Conservation (phyloP, 2,888 invertebrate genomes). For the Coelopa pilipes region DNA sequence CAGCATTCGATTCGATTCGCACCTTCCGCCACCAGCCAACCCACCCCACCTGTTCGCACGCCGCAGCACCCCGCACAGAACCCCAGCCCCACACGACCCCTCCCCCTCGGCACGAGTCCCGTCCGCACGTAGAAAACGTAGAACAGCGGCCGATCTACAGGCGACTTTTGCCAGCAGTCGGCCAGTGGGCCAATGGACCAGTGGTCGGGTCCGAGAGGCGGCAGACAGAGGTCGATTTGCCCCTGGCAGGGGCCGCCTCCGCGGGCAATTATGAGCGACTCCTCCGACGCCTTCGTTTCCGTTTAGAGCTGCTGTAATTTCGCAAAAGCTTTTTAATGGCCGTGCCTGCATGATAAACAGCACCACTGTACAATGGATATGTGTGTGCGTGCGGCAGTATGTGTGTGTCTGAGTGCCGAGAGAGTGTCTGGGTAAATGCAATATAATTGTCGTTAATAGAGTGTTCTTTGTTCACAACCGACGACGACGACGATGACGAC, state of each 20-base stretch:
- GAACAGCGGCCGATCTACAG: too few relatives aligned
- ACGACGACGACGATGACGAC: too few relatives aligned
- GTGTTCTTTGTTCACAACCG: too few relatives aligned
- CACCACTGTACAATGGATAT: neutral
- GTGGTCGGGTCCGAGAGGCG: neutral
- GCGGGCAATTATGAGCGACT: neutral
- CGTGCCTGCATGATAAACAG: conserved; percentile 21
- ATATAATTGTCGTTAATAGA: too few relatives aligned
- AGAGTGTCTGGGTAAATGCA: neutral
- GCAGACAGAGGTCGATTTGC: neutral
- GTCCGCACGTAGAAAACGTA: too few relatives aligned
- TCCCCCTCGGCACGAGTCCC: neutral
- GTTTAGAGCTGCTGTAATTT: neutral
- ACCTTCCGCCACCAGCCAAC: too few relatives aligned
- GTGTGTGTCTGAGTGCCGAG: neutral
- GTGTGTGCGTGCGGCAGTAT: neutral
- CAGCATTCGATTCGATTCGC: conserved; percentile 10
- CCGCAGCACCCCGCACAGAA: too few relatives aligned
- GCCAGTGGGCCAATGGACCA: neutral
- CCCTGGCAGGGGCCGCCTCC: neutral
- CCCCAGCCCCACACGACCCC: neutral
- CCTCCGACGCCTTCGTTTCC: neutral
- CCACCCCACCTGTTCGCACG: too few relatives aligned
- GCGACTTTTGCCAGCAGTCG: neutral
- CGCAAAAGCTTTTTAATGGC: neutral